phyloP scores from a whole-genome alignment of 2,888 invertebrate species.

The Chymomyza procnemis region DNA sequence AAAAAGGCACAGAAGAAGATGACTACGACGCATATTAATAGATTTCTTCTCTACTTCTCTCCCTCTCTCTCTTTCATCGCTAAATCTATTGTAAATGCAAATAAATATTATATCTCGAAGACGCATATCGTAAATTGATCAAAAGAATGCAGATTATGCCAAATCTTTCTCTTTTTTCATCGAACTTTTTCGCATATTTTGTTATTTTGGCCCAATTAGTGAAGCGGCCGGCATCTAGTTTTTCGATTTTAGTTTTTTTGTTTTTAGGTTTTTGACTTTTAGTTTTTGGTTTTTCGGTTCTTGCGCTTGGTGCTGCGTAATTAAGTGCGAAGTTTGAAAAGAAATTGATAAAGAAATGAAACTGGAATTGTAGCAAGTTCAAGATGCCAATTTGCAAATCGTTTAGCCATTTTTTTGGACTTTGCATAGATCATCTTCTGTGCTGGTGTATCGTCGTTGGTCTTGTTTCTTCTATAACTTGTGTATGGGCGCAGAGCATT shows the following conservation, averaged over 20 bases:
- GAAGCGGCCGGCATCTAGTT: conserved; percentile 8
- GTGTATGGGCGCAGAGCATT: neutral
- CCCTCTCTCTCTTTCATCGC: neutral
- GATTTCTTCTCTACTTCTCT: neutral
- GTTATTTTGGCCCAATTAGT: conserved; percentile 40
- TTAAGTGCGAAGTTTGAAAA: conserved; percentile 37
- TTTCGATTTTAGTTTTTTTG: neutral
- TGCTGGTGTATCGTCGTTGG: no score
- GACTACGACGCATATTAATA: no score
- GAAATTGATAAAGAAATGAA: conserved; percentile 26
- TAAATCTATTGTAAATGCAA: no score
- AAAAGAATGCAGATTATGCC: neutral
- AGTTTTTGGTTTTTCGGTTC: neutral
- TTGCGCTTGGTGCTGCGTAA: conserved; percentile 24
- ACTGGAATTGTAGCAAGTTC: neutral
- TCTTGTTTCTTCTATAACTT: neutral
- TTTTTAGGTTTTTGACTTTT: no score
- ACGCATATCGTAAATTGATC: neutral
- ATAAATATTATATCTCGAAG: no score
- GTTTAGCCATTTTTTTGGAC: conserved; percentile 1
- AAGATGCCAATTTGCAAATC: conserved; percentile 45
- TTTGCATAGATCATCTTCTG: neutral
- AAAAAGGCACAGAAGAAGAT: no score
- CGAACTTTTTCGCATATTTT: no score
- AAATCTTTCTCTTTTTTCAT: neutral